Evolutionary conservation across 2,797 vertebrate genomes (phyloP).

Genomic region (Botia kubotai): DNA sequence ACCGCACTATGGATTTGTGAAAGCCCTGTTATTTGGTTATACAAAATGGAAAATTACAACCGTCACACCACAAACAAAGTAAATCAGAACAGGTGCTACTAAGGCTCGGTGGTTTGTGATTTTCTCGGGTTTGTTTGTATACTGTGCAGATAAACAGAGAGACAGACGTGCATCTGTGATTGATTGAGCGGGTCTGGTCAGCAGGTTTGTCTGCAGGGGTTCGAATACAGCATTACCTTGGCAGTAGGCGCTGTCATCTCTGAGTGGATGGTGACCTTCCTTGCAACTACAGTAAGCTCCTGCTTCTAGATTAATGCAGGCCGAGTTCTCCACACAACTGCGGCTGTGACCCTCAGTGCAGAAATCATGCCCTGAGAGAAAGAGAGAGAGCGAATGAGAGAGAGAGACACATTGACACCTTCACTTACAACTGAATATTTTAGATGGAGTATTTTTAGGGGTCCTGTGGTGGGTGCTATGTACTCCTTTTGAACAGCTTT

Average conservation of each 20-base stretch:
- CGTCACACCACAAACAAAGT: background rate
- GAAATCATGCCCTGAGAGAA: conserved; percentile 82
- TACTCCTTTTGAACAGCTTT: too few relatives aligned
- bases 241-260: conserved; percentile 88
- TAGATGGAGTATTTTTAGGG: too few relatives aligned
- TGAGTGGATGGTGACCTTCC: conserved; percentile 82
- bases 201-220: conserved; percentile 3
- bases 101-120: conserved; percentile 4
- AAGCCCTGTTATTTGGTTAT: conserved; percentile 28
- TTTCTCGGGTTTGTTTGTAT: conserved; percentile 16
- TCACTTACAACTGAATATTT: too few relatives aligned
- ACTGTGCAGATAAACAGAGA: conserved; percentile 4
- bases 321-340: conserved; percentile 82
- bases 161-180: background rate
- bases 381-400: background rate
- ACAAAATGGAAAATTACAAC: conserved; percentile 29
- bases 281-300: conserved; percentile 83
- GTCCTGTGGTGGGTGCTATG: too few relatives aligned
- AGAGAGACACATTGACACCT: background rate
- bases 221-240: conserved; percentile 78
- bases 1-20: conserved; percentile 13
- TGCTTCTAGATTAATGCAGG: conserved; percentile 84
- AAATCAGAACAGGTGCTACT: conserved; percentile 30
- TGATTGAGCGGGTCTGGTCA: background rate
- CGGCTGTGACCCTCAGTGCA: conserved; percentile 82